Evolutionary conservation across 2,797 vertebrate genomes (phyloP), one percentile per base, ranked within the genome.

Genomic region (Thalassophryne amazonica): DNA sequence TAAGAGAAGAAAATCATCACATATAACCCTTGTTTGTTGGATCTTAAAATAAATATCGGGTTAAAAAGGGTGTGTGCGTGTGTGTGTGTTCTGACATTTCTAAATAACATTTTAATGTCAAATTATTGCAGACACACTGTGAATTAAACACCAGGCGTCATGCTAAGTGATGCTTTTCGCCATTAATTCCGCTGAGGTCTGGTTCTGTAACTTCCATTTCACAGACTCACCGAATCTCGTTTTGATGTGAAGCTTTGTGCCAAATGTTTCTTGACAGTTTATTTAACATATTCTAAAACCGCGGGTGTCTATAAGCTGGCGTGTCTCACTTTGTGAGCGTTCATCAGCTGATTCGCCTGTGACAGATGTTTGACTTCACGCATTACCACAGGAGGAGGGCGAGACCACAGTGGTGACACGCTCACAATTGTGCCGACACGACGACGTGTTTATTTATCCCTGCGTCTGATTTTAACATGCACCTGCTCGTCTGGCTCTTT

Each of bases 331-430:
- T n/a, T 18, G 28, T 36, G 38, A 57, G 23, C 8, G 9, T 35
- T 56, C 35, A 7, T 75, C 51, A 39, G 27, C 27, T 28, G 46
- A 40, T 29, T 62, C 47, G 13, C 29, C 11, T 22, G 32, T 34
- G 65, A 48, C 65, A 42, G 59, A 33, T 35, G 40, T 53, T 52
- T 58, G 61, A 47, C 66, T 59, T 29, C 43, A 40, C 33, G 32
- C 49, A 25, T 52, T 53, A 62, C 40, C 8, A 16, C 38, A 11
- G 15, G 40, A 48, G 36, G 19, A 36, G 16, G 28, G 18, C 24
- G 28, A 51, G 30, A 29, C 22, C 12, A 45, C 23, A 19, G 47
- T 22, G 6, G n/a, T 10, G 10, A 39, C 14, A 15, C 19, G 9
- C 28, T 65, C 47, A 10, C 56, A 18, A 30, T 43, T 25, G 50